Evolutionary conservation across 2,113 vertebrate genomes (phyloP), one percentile per base, ranked within the genome.

Genomic region (Aphyosemion australe): DNA sequence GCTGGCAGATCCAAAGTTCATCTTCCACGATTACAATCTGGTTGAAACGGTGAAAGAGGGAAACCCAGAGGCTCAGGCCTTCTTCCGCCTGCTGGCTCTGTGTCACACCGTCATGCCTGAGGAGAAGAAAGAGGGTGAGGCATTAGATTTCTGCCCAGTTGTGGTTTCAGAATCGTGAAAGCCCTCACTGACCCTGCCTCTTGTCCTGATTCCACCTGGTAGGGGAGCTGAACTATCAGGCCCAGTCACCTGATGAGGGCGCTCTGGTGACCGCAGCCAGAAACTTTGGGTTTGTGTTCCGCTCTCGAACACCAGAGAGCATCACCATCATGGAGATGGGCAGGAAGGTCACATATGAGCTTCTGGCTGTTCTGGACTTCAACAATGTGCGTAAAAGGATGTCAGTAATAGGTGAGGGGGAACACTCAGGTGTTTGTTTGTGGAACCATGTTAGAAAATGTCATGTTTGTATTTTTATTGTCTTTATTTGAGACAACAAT

Each of bases 31-130:
- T 85, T 87, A 92, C 18, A 92, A 82, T 50, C 90, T 99, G 85
- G 84, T 93, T 21, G 94, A 96, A 72, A 93, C 91, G 0, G 92
- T 98, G 80, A 94, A 84, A 77, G 58, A 45, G 8, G 85, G 66
- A 10, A 92, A 94, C 52, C 46, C 0, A 0, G 76, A 90, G 0
- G 94, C 92, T 0, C 93, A 93, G 39, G 69, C 78, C n/a, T 99
- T 99, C 85, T 97, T 99, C 85, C 92, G 95, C 2, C 86, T 96
- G 52, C 92, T 99, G 61, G 94, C 96, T 0, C 79, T 99, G 10
- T 99, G 97, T 64, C 96, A 99, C 84, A 99, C 96, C 0, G 96
- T 98, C 75, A 98, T 99, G 94, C 84, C 95, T 0, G 96, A 98
- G 71, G 95, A 98, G 69, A 97, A 96, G 83, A 90, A 80, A 12